These are phyloP conservation scores for Dryobates pubescens DNA, from an alignment of 2,797 vertebrate species.

Conservation along the genomic window DNA sequence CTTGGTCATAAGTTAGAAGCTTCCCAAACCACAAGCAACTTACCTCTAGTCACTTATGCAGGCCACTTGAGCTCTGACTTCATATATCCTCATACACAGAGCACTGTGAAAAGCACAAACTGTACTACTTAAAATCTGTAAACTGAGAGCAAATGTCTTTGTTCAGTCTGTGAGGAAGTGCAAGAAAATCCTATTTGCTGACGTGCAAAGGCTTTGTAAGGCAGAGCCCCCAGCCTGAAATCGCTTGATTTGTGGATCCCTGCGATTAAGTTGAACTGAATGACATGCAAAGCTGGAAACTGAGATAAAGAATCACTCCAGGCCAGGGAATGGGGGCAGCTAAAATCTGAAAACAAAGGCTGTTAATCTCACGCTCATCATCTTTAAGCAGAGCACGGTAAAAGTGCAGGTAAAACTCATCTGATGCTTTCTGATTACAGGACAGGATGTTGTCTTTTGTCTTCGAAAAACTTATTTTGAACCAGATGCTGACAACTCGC, in stretches of 20 bases:
- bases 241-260: constrained; percentile 67
- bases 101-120: constrained; percentile 36
- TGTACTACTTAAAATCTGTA: constrained; percentile 49
- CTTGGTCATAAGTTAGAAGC: background rate
- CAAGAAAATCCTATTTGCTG: constrained; percentile 68
- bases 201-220: constrained; percentile 47
- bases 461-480: constrained; percentile 32
- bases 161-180: constrained; percentile 51
- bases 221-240: constrained; percentile 63
- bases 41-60: background rate
- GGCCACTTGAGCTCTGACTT: background rate
- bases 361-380: constrained; percentile 56
- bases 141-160: constrained; percentile 60
- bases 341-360: constrained; percentile 62
- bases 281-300: constrained; percentile 68
- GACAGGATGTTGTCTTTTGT: constrained; percentile 27
- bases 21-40: background rate
- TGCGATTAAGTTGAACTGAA: constrained; percentile 66
- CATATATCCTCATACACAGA: constrained; percentile 25
- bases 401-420: constrained; percentile 37
- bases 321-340: constrained; percentile 45
- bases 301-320: constrained; percentile 69
- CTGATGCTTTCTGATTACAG: constrained; percentile 20
- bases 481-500: background rate
- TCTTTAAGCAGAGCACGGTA: constrained; percentile 14